Evolutionary conservation across 2,888 invertebrate genomes (phyloP).

Genomic region (Caenorhabditis sp.): DNA sequence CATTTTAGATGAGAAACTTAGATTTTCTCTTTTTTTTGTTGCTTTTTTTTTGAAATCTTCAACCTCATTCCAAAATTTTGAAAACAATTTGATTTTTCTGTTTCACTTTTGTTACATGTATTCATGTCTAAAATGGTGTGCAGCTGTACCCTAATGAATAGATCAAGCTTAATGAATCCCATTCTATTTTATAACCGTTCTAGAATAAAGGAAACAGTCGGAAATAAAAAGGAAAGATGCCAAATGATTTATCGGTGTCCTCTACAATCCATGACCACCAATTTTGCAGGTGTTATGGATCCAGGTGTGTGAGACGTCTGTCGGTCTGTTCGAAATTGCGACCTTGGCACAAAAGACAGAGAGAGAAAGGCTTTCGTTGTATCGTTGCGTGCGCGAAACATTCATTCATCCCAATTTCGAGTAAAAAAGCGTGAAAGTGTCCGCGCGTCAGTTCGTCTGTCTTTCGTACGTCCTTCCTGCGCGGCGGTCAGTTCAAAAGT

Average conservation of each 20-base stretch:
- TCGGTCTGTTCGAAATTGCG: slow-evolving; percentile 60
- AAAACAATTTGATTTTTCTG: too few relatives aligned
- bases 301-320: slow-evolving; percentile 60
- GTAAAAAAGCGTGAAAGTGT: slow-evolving; percentile 55
- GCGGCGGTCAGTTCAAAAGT: slow-evolving; percentile 54
- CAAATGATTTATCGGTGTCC: slow-evolving; percentile 54
- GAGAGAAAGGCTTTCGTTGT: slow-evolving; percentile 12
- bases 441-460: slow-evolving; percentile 2
- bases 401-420: slow-evolving; percentile 35
- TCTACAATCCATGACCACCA: slow-evolving; percentile 33
- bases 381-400: slow-evolving; percentile 49
- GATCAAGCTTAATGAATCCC: neutral
- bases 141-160: slow-evolving; percentile 39
- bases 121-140: slow-evolving; percentile 11
- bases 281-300: slow-evolving; percentile 60
- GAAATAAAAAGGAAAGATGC: slow-evolving; percentile 32
- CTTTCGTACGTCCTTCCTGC: neutral
- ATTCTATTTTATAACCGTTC: slow-evolving; percentile 32
- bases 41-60: neutral
- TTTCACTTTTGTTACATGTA: slow-evolving; percentile 17
- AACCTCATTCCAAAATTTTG: neutral
- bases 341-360: slow-evolving; percentile 54
- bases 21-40: neutral
- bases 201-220: neutral
- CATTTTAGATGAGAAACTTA: neutral